Base-by-base conservation (phyloP, 2,888 invertebrate genomes). In the Tetramorium bicarinatum region DNA sequence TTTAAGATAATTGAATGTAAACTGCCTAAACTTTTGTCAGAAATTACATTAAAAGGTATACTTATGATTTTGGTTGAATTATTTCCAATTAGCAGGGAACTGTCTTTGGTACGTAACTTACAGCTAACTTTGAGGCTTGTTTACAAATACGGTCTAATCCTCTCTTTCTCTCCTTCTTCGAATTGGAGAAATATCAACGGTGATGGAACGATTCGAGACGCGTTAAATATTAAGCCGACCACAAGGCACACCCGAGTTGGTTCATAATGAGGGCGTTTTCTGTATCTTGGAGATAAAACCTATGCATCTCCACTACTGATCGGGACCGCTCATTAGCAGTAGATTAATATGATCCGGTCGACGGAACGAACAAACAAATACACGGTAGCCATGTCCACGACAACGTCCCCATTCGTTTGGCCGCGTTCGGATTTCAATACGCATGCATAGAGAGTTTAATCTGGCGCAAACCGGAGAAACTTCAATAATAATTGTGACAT, bases 301-400 rank as follows among this genome's bases (percentile, higher is more conserved):
- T 79, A 62, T 59, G 61, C 75, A 69, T 84, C 82, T 83, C 66
- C 67, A 82, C 25, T 54, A 59, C 83, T 84, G 88, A 90, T 91
- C 90, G 85, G 86, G 84, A 84, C 82, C 76, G 91, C 94, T 94
- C 94, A 94, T 94, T 94, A 94, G 94, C 91, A 87, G 85, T 82
- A 93, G 92, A 94, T 94, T 94, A 94, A 94, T 94, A 94, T 91
- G 93, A 94, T 92, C 91, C 92, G 90, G 89, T 91, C 91, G 86
- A 72, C 72, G 88, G 87, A 89, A 89, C 87, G 90, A 90, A 86
- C 87, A 85, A 89, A 92, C 92, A 92, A 93, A 93, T 93, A 88
- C 90, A 91, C 91, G 89, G 88, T 91, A 91, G 90, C 89, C 85
- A 87, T 87, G 90, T 91, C 83, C 88, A 79, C 52, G 64, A 64